phyloP scores from a whole-genome alignment of 2,888 invertebrate genomes.

The Platerodrilus igneus region DNA sequence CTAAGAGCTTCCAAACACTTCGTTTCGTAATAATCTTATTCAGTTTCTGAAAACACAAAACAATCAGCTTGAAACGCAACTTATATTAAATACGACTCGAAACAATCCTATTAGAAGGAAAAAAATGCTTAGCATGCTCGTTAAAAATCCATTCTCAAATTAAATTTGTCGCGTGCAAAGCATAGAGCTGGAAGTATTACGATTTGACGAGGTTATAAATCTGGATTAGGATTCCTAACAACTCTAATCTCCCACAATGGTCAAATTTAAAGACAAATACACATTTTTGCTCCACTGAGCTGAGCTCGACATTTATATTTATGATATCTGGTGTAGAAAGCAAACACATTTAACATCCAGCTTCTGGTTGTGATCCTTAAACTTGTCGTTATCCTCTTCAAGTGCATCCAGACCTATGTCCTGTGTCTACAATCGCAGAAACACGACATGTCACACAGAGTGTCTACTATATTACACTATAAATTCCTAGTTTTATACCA shows the following conservation, averaged over 20 bases:
- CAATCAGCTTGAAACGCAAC: too few relatives aligned
- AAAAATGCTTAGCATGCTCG: too few relatives aligned
- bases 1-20: too few relatives aligned
- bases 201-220: slow-evolving; percentile 36
- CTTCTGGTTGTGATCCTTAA: slow-evolving; percentile 39
- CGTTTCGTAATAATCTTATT: too few relatives aligned
- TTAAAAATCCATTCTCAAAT: slow-evolving; percentile 12
- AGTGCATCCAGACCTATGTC: slow-evolving; percentile 17
- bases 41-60: too few relatives aligned
- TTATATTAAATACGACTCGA: too few relatives aligned
- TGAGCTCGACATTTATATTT: slow-evolving; percentile 41
- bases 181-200: slow-evolving; percentile 13
- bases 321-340: slow-evolving; percentile 42
- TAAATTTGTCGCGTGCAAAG: slow-evolving; percentile 11
- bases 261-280: slow-evolving; percentile 43
- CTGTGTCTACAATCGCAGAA: slow-evolving; percentile 10
- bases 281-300: slow-evolving; percentile 41
- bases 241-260: slow-evolving; percentile 43
- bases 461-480: slow-evolving; percentile 9
- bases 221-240: slow-evolving; percentile 39
- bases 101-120: too few relatives aligned
- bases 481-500: slow-evolving; percentile 21
- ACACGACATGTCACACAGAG: slow-evolving; percentile 13
- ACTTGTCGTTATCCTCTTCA: slow-evolving; percentile 32
- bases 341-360: slow-evolving; percentile 41